Evolutionary conservation across 2,888 invertebrate species (phyloP).

Genomic region (Graphium colonna): DNA sequence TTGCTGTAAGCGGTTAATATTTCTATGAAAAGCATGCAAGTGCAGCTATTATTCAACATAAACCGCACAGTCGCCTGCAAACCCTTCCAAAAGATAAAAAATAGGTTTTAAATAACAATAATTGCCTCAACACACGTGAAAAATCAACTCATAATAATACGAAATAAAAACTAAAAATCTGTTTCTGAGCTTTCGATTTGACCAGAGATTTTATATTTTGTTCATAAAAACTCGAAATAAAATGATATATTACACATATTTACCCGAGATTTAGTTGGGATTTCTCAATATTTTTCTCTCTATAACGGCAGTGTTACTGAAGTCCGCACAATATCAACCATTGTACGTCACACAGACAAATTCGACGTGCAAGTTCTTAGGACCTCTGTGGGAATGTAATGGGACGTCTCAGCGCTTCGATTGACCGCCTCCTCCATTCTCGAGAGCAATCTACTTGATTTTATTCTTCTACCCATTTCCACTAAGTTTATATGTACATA

Average conservation of each 20-base stretch:
- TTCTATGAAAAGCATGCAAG: too few relatives aligned
- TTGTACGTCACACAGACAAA: constrained; percentile 21
- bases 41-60: too few relatives aligned
- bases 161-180: too few relatives aligned
- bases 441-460: constrained; percentile 59
- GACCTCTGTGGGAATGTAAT: constrained; percentile 53
- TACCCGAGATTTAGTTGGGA: constrained; percentile 5
- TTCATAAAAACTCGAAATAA: too few relatives aligned
- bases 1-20: too few relatives aligned
- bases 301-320: constrained; percentile 17
- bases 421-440: constrained; percentile 64
- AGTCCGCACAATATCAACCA: constrained; percentile 15
- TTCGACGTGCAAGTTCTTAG: constrained; percentile 27
- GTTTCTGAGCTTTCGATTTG: too few relatives aligned
- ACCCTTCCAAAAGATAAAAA: too few relatives aligned
- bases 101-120: too few relatives aligned
- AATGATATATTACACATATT: background rate
- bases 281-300: constrained; percentile 13
- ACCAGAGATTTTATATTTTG: too few relatives aligned
- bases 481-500: constrained; percentile 23
- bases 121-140: too few relatives aligned
- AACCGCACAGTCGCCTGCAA: too few relatives aligned
- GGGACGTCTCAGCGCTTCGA: constrained; percentile 68
- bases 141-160: too few relatives aligned
- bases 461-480: constrained; percentile 60